phyloP scores from a whole-genome alignment of 2,113 vertebrate species.

The Natator depressus region DNA sequence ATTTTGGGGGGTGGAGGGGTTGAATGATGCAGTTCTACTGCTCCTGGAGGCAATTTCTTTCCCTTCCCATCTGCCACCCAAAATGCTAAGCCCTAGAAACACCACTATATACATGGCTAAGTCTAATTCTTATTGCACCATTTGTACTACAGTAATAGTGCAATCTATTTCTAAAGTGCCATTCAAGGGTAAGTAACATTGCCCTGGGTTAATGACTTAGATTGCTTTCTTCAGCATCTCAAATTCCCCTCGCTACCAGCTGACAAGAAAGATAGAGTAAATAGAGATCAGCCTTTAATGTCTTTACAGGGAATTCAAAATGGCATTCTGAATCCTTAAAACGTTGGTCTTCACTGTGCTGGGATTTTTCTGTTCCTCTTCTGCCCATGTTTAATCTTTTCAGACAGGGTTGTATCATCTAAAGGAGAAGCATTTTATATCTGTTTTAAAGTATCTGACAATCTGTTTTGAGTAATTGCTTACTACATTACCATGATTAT shows the following conservation, averaged over 20 bases:
- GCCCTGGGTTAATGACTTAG: background rate
- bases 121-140: background rate
- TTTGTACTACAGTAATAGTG: background rate
- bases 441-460: background rate
- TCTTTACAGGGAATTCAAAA: background rate
- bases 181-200: background rate
- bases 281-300: background rate
- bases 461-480: background rate
- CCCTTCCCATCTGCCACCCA: background rate
- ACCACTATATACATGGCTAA: background rate
- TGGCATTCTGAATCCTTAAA: background rate
- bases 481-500: background rate
- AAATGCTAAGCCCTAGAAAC: background rate
- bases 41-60: background rate
- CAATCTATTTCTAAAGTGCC: background rate
- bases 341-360: background rate
- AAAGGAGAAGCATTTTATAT: background rate
- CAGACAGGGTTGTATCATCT: background rate
- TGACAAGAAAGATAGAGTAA: background rate
- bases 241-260: background rate
- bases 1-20: background rate
- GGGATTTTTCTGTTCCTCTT: background rate
- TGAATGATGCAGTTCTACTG: background rate
- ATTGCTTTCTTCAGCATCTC: background rate
- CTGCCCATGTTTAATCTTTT: background rate